Evolutionary conservation across 2,888 invertebrate species (phyloP), one percentile per base, ranked within the genome.

Genomic region (Volucella inflata): DNA sequence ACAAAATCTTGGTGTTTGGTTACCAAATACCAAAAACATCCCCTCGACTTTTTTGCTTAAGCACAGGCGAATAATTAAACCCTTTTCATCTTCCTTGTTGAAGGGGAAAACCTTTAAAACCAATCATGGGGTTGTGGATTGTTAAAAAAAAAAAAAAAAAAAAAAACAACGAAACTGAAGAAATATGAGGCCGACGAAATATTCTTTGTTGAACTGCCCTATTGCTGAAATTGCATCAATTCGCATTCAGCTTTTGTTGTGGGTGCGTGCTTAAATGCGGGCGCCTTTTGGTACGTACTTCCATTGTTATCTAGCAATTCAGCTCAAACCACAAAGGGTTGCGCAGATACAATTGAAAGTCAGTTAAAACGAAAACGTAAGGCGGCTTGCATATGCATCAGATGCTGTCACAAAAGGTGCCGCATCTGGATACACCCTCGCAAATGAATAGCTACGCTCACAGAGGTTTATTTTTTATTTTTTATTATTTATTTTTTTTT

Each of bases 401-500:
- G 38, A 59, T 64, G 72, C 40, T 81, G 75, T 40, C 57, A 75
- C 30, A 57, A 71, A 85, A 85, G 84, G 80, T 76, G 76, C 81
- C 85, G 80, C 72, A 68, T 72, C 64, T 81, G 76, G 72, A 72
- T 81, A 76, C 85, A 85, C 85, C 85, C 85, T 75, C 85, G 62
- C 42, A 76, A 68, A 60, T 40, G 79, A 65, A 75, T 84, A 76
- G 76, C 68, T 85, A 72, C 62, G 67, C 74, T 77, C 16, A 77
- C 62, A 80, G 80, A 76, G 75, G 60, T 48, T 64, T 84, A 16
- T 14, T 12, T 53, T 40, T 36, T 48, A 10, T 16, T 55, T 67
- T 55, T 44, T 68, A 78, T 55, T 51, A 46, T 64, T 74, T 55
- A 72, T 55, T 44, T 68, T 78, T 55, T 51, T 51, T 64, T 74